These are phyloP conservation scores for Noctilio leporinus DNA, from an alignment of 2,113 vertebrate species.

Conservation along the genomic window DNA sequence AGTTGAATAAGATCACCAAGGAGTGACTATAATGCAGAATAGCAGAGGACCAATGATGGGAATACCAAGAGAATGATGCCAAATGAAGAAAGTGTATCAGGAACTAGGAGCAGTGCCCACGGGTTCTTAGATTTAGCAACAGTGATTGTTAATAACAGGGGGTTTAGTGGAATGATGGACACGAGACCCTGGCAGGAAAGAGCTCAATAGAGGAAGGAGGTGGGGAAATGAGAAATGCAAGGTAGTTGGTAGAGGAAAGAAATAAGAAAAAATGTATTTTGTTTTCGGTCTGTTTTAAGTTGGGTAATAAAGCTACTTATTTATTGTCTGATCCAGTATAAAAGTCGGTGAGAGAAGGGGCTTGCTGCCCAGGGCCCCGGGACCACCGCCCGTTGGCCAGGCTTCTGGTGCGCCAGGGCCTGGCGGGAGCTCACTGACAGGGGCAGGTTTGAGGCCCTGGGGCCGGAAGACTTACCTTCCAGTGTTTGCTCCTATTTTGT, in stretches of 20 bases:
- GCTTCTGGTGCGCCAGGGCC: no score
- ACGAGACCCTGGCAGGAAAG: neutral
- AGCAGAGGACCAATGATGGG: neutral
- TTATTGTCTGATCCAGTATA: neutral
- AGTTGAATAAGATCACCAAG: neutral
- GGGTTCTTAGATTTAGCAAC: neutral
- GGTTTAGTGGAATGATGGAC: neutral
- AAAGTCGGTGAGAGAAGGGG: neutral
- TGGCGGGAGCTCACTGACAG: no score
- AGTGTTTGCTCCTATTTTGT: neutral
- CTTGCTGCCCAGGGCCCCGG: no score
- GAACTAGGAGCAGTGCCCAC: neutral
- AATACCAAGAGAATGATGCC: neutral
- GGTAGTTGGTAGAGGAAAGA: neutral
- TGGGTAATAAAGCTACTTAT: no score
- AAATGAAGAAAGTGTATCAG: neutral
- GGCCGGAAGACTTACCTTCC: neutral
- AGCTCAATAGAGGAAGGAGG: neutral
- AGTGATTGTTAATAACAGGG: neutral
- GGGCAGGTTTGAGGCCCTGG: neutral
- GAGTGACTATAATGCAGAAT: neutral
- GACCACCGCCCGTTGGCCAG: no score
- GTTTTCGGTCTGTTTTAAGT: neutral
- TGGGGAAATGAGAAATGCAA: neutral
- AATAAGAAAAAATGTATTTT: neutral